Base-by-base conservation (phyloP, 2,888 invertebrate genomes). In the Polyommatus icarus region DNA sequence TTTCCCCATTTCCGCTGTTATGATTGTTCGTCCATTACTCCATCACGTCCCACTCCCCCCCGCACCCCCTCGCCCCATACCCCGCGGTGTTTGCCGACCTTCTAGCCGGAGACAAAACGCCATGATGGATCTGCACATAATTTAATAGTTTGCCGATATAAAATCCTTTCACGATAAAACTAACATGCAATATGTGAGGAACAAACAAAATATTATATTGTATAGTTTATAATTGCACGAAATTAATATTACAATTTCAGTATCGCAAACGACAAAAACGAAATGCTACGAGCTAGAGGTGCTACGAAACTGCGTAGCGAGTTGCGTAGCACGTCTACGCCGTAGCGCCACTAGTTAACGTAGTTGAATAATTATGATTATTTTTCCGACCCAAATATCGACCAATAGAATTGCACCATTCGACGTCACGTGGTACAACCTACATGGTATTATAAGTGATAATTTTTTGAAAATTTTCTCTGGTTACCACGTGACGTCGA, bases 131-230 rank as follows among this genome's bases (percentile, higher is more conserved):
- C 6, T 67, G 15, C 29, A 67, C 29, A 67, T 67, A 67, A 67
- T 67, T 67, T 67, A 67, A 67, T 67, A 67, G 67, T 67, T 24
- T 32, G 29, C 67, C 67, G 32, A 67, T 67, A 67, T 67, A 67
- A 67, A 67, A 67, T 67, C 67, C 29, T 67, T 67, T 32, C 29
- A 32, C 29, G 67, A 67, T 7, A 67, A 7, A 32, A 67, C 15
- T 29, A 67, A 18, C 32, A 18, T 67, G 67, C 7, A 32, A 2
- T 67, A 15, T 67, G 24, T 20, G 59, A 8, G 8, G 8, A n/a
- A 59, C 59, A 59, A 59, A 59, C 59, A 59, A 7, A 59, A 54
- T 18, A 54, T 10, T 46, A 12, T 46, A 46, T 46, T 46, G 2
- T 46, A 46, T 3, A 46, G 46, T 12, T 46, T 12, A 10, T 46